Evolutionary conservation across 2,113 vertebrate genomes (phyloP), one percentile per base, ranked within the genome.

Genomic region (Ageneiosus marmoratus): DNA sequence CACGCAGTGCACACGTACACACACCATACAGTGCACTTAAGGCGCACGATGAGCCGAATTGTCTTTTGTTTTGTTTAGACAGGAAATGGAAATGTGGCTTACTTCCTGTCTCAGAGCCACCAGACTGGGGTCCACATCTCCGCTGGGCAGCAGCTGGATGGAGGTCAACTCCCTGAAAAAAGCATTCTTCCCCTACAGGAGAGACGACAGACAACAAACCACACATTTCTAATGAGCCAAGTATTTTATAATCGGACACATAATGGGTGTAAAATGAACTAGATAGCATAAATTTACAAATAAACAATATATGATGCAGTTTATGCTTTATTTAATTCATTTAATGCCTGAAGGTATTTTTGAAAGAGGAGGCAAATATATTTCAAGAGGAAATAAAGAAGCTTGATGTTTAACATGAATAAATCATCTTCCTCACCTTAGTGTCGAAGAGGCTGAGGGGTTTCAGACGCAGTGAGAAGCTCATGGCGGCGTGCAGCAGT

Each of bases 101-200:
- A 98, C 98, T 94, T 98, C 96, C 77, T 98, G 97, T 81, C 97
- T 92, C 32, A 94, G 0, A 4, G 95, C 95, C 56, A 98, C 89
- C 79, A 98, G 87, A 0, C 89, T 90, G 50, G 96, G 94, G 89
- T 99, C 98, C 92, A 96, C 94, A 88, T 97, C 97, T 51, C 97
- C 98, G 34, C 95, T 97, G 75, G 98, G 98, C 63, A 99, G 92
- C 89, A 99, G 92, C 92, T 99, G 97, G 91, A 99, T 96, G 83
- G 96, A 96, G 4, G 95, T 96, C 72, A 99, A 93, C 69, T 99
- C 98, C 91, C 97, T 96, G 91, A 99, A 99, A 93, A 99, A 98
- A 5, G 98, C 97, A 63, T 98, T 99, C 92, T 98, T 98, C 27
- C 97, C 98, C 98, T 99, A 84, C 67, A 91, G 53, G 50, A 5